A percentile compares a stretch with the other conserved stretches of the same genome.
These are phyloP conservation scores for Cavia aperea DNA, from an alignment of 2,113 vertebrate species.

Conservation along the genomic window DNA sequence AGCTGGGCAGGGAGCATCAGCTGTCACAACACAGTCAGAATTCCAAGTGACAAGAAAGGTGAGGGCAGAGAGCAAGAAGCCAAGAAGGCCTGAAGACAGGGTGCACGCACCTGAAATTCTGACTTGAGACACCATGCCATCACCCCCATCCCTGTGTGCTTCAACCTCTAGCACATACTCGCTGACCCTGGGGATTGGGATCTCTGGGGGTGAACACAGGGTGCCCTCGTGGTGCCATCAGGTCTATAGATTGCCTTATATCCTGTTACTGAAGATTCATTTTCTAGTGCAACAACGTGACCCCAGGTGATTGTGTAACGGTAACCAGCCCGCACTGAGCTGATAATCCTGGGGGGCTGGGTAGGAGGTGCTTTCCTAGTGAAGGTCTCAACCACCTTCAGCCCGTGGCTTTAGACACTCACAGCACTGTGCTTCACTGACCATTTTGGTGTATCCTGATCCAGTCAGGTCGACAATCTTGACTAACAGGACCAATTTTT, in stretches of 20 bases:
- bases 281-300: constrained; percentile 82
- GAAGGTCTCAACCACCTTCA: no score
- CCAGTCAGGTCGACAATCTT: neutral
- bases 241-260: constrained; percentile 93
- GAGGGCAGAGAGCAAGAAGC: constrained; percentile 80
- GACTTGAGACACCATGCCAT: constrained; percentile 89
- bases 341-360: constrained; percentile 85
- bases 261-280: constrained; percentile 86
- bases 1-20: constrained; percentile 74
- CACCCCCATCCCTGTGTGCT: constrained; percentile 91
- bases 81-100: constrained; percentile 71
- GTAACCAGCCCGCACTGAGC: constrained; percentile 80
- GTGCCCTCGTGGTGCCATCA: constrained; percentile 80
- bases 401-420: neutral
- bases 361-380: constrained; percentile 78
- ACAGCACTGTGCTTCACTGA: neutral
- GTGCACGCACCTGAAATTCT: constrained; percentile 84
- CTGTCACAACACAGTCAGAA: constrained; percentile 90
- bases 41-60: constrained; percentile 80
- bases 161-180: constrained; percentile 91
- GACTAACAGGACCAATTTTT: neutral
- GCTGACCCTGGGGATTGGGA: constrained; percentile 80
- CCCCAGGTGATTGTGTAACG: constrained; percentile 90
- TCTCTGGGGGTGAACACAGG: constrained; percentile 88
- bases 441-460: neutral